Base-by-base conservation (phyloP, 2,888 invertebrate species). In the Machimus atricapillus region DNA sequence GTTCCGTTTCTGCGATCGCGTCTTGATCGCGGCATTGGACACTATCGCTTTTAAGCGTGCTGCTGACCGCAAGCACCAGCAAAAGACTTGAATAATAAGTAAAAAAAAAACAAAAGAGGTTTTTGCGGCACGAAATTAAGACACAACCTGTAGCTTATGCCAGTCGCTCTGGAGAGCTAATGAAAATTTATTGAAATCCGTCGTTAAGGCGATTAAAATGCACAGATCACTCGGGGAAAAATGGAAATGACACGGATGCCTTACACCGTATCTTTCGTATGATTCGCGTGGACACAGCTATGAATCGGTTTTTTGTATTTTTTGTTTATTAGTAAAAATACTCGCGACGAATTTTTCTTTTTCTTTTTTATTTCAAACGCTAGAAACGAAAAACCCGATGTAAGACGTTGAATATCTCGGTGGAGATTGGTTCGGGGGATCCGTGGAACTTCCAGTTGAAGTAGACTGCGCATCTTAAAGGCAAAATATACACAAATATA, bases 151-250 rank as follows among this genome's bases (percentile, higher is more conserved):
- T 27, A 19, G 12, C 52, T 46, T 52, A 52, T 52, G n/a, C 52
- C 34, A 76, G 37, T 34, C 27, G 14, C 6, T n/a, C 12, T 9
- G 43, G 40, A 78, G 66, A 78, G 12, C 78, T 78, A 81, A 81
- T 81, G 81, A 81, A 81, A 27, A 79, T 79, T 56, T 31, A 56
- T 56, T 23, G 81, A 81, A 52, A 81, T 19, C 19, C 81, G 27
- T 56, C 81, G 27, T 81, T 14, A 56, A 81, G 31, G 31, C 34
- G 52, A 56, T 52, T 81, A 31, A 81, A 81, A 81, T 81, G 56
- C 81, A 76, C 76, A 56, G 81, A 81, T 81, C 81, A 81, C 81
- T 56, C 52, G 52, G 81, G 40, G 43, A 46, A 52, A 81, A 81
- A 52, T 78, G 40, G 14, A 78, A 43, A 66, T 66, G 66, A 66